A percentile compares a stretch with the other conserved stretches of the same genome.
Conservation (phyloP, 2,113 vertebrate species). For the Sorex fumeus region DNA sequence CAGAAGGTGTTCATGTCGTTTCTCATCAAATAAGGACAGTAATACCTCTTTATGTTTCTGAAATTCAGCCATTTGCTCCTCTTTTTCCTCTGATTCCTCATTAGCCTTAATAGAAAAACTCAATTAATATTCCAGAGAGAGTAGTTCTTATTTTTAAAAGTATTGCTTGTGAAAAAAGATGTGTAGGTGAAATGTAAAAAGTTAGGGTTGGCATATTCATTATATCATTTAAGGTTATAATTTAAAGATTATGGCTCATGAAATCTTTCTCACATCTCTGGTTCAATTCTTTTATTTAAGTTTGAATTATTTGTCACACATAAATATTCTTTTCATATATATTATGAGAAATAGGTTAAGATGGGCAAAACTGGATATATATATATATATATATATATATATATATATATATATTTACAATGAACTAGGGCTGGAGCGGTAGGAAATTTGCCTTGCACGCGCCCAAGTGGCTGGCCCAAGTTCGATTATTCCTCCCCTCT, state of each 20-base stretch:
- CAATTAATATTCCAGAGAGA: constrained; percentile 28
- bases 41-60: constrained; percentile 93
- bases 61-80: constrained; percentile 92
- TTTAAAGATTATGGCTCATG: neutral
- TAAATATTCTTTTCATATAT: constrained; percentile 16
- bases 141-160: constrained; percentile 8
- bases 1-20: constrained; percentile 94
- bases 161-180: neutral
- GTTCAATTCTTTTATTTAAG: neutral
- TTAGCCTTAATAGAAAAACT: constrained; percentile 85
- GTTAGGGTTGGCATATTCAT: neutral
- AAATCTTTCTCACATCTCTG: neutral
- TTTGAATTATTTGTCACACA: constrained; percentile 7
- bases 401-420: too few relatives aligned
- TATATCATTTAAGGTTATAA: neutral
- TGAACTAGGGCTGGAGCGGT: neutral
- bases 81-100: constrained; percentile 93
- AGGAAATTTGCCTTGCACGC: too few relatives aligned
- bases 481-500: too few relatives aligned
- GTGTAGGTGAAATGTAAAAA: neutral
- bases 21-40: constrained; percentile 95
- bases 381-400: too few relatives aligned
- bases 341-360: neutral
- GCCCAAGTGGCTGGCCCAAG: too few relatives aligned
- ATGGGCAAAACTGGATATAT: neutral